phyloP scores from a whole-genome alignment of 2,113 vertebrate species.

The Daubentonia madagascariensis region DNA sequence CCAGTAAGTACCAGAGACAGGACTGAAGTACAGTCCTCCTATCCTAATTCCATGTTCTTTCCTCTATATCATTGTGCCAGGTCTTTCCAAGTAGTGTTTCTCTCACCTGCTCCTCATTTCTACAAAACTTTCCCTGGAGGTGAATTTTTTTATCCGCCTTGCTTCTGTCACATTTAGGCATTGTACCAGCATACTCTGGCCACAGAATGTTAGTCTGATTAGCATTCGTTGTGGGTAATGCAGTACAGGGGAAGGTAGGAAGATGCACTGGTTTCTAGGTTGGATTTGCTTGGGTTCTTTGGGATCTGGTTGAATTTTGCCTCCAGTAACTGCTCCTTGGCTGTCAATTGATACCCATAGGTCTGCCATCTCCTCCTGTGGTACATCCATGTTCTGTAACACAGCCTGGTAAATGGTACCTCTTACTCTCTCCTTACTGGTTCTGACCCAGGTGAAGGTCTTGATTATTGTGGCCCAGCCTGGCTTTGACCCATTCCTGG shows the following conservation, averaged over 20 bases:
- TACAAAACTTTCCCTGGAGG: not conserved
- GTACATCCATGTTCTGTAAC: not conserved
- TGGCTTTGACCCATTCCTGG: not conserved
- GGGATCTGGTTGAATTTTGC: not conserved
- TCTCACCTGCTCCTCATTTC: not conserved
- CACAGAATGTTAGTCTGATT: not conserved
- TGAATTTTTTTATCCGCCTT: not conserved
- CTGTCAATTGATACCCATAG: not conserved
- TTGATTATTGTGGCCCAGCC: not conserved
- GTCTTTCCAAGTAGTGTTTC: not conserved
- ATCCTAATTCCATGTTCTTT: not conserved
- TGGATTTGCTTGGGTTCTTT: not conserved
- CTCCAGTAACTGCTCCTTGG: not conserved
- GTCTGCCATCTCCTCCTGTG: not conserved
- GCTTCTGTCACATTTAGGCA: not conserved
- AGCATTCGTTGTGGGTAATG: not conserved
- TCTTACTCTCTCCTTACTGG: not conserved
- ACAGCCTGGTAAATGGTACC: not conserved
- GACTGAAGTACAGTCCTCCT: not conserved
- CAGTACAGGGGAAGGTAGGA: not conserved
- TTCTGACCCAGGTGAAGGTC: not conserved
- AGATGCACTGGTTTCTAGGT: not conserved
- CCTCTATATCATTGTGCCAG: not conserved
- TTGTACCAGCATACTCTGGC: not conserved
- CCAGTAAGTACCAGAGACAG: constrained; percentile 48